These are phyloP conservation scores for Notodonta dromedarius DNA, from an alignment of 2,888 invertebrate species.

Conservation along the genomic window DNA sequence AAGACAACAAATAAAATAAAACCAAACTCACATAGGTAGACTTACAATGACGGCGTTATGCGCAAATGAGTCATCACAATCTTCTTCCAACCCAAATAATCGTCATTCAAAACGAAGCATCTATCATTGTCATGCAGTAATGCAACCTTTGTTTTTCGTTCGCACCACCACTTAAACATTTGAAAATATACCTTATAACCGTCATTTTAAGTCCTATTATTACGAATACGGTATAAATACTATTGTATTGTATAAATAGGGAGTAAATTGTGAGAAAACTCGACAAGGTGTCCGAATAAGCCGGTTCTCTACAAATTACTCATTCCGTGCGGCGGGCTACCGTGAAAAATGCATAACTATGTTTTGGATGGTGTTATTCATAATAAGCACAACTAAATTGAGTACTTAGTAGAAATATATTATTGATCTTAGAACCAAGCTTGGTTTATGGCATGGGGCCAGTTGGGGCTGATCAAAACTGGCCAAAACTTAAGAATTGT, in stretches of 20 bases:
- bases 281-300: constrained; percentile 60
- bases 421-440: no score
- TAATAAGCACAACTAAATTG: constrained; percentile 8
- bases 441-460: no score
- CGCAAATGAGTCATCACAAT: background rate
- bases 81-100: background rate
- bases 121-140: constrained; percentile 64
- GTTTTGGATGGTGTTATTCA: constrained; percentile 48
- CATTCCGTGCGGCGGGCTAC: constrained; percentile 60
- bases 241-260: constrained; percentile 27
- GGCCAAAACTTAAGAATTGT: no score
- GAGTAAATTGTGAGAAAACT: constrained; percentile 69
- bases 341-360: constrained; percentile 74
- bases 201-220: constrained; percentile 20
- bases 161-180: constrained; percentile 16
- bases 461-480: no score
- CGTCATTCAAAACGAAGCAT: constrained; percentile 29
- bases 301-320: constrained; percentile 63
- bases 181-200: constrained; percentile 34
- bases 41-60: background rate
- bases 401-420: no score
- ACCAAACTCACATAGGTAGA: background rate
- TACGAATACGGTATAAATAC: constrained; percentile 33
- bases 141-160: constrained; percentile 32
- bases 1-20: no score